Evolutionary conservation across 2,113 vertebrate genomes (phyloP).

Genomic region (Mola mola): DNA sequence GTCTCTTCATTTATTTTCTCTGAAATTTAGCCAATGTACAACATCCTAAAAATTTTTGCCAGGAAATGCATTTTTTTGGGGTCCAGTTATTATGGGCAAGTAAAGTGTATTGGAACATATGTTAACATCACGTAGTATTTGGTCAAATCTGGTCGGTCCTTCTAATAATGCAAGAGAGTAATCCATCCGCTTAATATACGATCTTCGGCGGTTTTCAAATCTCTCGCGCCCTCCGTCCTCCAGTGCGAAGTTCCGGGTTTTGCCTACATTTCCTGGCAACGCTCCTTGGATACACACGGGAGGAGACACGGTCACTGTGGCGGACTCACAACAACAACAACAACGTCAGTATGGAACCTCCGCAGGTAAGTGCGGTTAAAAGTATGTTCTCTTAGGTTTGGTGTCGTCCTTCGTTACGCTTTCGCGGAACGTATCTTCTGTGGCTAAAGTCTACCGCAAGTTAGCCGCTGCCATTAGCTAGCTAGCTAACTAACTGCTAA

Average conservation of each 20-base stretch:
- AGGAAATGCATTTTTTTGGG: too few species aligned
- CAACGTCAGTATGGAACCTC: constrained; percentile 54
- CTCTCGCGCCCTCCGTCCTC: constrained; percentile 2
- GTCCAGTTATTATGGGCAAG: too few species aligned
- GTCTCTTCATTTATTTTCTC: too few species aligned
- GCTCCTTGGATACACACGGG: constrained; percentile 45
- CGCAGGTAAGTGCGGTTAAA: constrained; percentile 17
- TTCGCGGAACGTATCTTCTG: not conserved
- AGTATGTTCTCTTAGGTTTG: accelerated
- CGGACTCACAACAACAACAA: constrained; percentile 27
- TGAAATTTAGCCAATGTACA: too few species aligned
- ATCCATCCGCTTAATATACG: not conserved
- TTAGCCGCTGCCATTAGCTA: not conserved
- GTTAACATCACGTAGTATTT: too few species aligned
- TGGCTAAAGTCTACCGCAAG: not conserved
- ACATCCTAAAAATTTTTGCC: too few species aligned
- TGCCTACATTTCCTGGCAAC: constrained; percentile 59
- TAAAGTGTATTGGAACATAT: too few species aligned
- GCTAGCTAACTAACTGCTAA: constrained; percentile 29
- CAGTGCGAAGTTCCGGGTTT: constrained; percentile 24
- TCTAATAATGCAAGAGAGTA: not conserved
- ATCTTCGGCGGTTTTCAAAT: constrained; percentile 7
- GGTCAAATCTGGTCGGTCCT: too few species aligned
- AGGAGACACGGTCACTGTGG: constrained; percentile 47
- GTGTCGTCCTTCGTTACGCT: accelerated